phyloP scores from a whole-genome alignment of 2,113 vertebrate genomes.

The Daphoenositta chrysoptera region DNA sequence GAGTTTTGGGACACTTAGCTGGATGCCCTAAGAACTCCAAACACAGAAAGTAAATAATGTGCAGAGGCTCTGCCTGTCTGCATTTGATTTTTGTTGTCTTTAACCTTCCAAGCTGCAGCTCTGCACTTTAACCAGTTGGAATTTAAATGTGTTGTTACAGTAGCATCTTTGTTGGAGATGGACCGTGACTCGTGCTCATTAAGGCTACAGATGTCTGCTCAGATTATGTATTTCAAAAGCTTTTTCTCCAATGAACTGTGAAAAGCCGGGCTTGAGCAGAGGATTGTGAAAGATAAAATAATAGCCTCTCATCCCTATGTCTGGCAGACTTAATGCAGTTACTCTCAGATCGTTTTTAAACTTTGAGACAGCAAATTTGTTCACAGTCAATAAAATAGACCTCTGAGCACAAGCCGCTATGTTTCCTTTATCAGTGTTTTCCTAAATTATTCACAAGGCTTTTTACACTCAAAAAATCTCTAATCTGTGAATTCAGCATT shows the following conservation, averaged over 20 bases:
- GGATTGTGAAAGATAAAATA: not conserved
- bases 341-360: slow-evolving; percentile 20
- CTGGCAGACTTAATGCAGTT: not conserved
- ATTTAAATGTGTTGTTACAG: slow-evolving; percentile 2
- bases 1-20: not conserved
- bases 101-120: slow-evolving; percentile 7
- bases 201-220: slow-evolving; percentile 46
- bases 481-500: slow-evolving; percentile 3
- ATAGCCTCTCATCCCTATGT: not conserved
- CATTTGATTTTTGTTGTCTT: not conserved
- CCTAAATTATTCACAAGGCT: slow-evolving; percentile 59
- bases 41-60: not conserved
- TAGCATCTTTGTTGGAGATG: slow-evolving; percentile 7
- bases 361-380: slow-evolving; percentile 31
- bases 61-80: not conserved
- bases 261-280: slow-evolving; percentile 17
- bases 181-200: not conserved
- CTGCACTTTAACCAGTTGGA: slow-evolving; percentile 21
- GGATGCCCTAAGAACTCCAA: not conserved
- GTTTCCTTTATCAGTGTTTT: slow-evolving; percentile 37
- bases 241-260: slow-evolving; percentile 17
- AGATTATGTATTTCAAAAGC: slow-evolving; percentile 34
- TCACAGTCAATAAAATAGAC: slow-evolving; percentile 24
- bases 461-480: slow-evolving; percentile 4
- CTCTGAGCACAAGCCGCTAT: not conserved